Evolutionary conservation across 2,888 invertebrate species (phyloP), one percentile per base, ranked within the genome.

Genomic region (Napeogenes inachia): DNA sequence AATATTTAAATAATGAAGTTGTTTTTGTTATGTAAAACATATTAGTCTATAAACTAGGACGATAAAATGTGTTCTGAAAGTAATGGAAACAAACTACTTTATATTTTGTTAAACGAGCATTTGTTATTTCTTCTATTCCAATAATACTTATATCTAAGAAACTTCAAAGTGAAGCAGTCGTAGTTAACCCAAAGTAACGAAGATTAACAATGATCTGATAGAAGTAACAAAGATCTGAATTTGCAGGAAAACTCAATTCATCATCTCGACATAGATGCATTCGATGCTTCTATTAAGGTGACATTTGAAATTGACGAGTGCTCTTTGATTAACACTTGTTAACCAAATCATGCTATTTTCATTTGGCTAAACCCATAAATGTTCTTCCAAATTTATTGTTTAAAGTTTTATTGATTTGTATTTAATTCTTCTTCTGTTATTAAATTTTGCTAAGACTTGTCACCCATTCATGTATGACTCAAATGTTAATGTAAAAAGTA

Each of bases 281-380:
- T 89, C 76, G 89, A 89, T 76, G 85, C 89, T 60, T 89, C 86
- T 63, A 89, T 90, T 70, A 90, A 90, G 90, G 90, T 90, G 89
- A 89, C 71, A 69, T 76, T 77, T 79, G 76, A 77, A 73, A 65
- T 59, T 64, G 64, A 63, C 57, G 68, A 64, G 65, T 68, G 67
- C 57, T 21, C 61, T 60, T 63, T 60, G 21, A 56, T 56, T 64
- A 64, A 64, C 61, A 60, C 38, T 56, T 58, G 57, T 57, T 59
- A 65, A 46, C 38, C 30, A 47, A 54, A 59, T 55, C 63, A 59
- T 47, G 61, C 64, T 62, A n/a, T 60, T 58, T 64, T 57, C 35
- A 57, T 63, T 66, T 66, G 60, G 62, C 65, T 68, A 56, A 30
- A 50, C 45, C 56, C 58, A 59, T 58, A 8, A 13, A 54, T 4